Conservation (phyloP, 2,888 invertebrate species). For the Petrolisthes manimaculis region DNA sequence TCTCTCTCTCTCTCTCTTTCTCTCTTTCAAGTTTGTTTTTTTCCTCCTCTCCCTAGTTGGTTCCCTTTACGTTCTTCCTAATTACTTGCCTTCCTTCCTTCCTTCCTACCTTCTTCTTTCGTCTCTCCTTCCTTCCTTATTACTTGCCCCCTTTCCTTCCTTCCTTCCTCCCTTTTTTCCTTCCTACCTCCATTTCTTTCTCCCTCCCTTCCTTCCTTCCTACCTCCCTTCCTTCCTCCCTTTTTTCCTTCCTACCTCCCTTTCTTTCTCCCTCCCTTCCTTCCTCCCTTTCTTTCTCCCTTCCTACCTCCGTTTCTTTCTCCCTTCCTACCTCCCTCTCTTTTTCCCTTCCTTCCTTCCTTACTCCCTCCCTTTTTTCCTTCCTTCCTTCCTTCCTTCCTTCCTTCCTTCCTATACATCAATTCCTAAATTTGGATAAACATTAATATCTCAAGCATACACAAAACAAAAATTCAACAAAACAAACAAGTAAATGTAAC, state of each 20-base stretch:
- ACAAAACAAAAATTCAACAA: too few species aligned
- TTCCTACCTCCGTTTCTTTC: slow-evolving; percentile 3
- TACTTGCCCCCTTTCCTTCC: neutral
- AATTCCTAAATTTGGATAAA: too few species aligned
- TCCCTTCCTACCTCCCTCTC: neutral
- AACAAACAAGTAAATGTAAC: too few species aligned
- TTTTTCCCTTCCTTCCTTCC: neutral
- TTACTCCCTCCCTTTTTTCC: too few species aligned
- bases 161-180: neutral
- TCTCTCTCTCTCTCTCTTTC: neutral
- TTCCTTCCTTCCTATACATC: too few species aligned
- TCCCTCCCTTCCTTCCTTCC: neutral
- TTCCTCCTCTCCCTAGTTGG: neutral
- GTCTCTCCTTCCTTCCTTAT: neutral
- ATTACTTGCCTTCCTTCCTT: too few species aligned
- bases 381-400: neutral
- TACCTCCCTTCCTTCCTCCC: slow-evolving; percentile 6
- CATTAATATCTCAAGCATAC: too few species aligned
- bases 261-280: neutral
- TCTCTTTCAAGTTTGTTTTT: neutral
- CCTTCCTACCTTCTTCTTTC: neutral
- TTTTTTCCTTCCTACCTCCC: neutral
- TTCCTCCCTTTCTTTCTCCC: neutral
- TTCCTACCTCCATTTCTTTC: neutral
- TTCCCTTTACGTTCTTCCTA: neutral